Percentiles rank a stretch among this genome's conserved stretches.
phyloP scores from a whole-genome alignment of 2,797 vertebrate species.

The Gymnothorax javanicus region DNA sequence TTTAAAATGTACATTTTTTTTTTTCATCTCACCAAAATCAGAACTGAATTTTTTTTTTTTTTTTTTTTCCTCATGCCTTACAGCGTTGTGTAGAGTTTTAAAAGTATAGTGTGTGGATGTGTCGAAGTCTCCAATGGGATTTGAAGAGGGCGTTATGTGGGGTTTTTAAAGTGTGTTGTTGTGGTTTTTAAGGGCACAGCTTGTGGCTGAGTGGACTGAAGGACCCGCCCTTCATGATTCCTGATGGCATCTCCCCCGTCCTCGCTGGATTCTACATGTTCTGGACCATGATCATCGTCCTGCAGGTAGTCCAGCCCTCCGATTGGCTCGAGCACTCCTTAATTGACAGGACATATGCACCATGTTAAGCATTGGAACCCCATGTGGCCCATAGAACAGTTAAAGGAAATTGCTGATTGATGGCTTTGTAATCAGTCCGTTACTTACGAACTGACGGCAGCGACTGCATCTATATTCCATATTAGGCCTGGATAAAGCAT shows the following conservation, averaged over 20 bases:
- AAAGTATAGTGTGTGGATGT: neutral
- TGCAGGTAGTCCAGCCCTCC: constrained; percentile 80
- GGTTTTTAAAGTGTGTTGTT: constrained; percentile 13
- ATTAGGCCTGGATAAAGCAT: too few relatives aligned
- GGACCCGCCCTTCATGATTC: constrained; percentile 73
- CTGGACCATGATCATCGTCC: constrained; percentile 96
- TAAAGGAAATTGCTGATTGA: too few relatives aligned
- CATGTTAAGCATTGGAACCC: neutral
- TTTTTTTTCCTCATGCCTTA: too few relatives aligned
- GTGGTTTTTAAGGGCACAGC: constrained; percentile 78
- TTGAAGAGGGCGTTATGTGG: neutral
- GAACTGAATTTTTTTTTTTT: too few relatives aligned
- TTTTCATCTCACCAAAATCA: too few relatives aligned
- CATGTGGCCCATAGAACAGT: too few relatives aligned
- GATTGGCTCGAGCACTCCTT: neutral
- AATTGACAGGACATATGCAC: neutral
- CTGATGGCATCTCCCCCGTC: constrained; percentile 64
- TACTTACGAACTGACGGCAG: too few relatives aligned
- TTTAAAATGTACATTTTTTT: too few relatives aligned
- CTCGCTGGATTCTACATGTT: constrained; percentile 90
- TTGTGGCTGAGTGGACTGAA: constrained; percentile 79
- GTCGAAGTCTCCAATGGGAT: neutral
- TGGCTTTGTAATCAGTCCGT: too few relatives aligned
- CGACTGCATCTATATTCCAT: too few relatives aligned
- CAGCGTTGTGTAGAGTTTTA: neutral